These are phyloP conservation scores for Drosophila kohkoa DNA, from an alignment of 1,140 invertebrate species.

Conservation along the genomic window DNA sequence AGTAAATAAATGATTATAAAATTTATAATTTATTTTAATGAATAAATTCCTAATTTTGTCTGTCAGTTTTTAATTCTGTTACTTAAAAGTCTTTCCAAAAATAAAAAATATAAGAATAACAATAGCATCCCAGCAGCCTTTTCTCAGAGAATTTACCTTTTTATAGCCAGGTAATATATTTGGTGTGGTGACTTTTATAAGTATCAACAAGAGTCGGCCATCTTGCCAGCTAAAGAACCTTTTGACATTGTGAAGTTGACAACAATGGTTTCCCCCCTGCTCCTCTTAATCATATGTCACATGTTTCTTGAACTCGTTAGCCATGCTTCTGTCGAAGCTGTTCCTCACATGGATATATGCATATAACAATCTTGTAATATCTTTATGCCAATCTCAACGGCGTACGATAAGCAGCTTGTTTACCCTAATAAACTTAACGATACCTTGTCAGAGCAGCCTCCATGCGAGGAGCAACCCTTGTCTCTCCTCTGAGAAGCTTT, in stretches of 20 bases:
- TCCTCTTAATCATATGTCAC: constrained; percentile 18
- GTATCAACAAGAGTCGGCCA: constrained; percentile 7
- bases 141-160: neutral
- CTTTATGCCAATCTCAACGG: constrained; percentile 40
- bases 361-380: constrained; percentile 39
- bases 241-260: constrained; percentile 15
- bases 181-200: neutral
- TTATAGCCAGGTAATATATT: neutral
- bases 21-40: too few species aligned
- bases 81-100: too few species aligned
- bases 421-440: constrained; percentile 48
- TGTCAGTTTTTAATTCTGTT: too few species aligned
- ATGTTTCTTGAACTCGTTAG: constrained; percentile 2
- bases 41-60: too few species aligned
- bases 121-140: too few species aligned
- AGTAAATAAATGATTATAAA: too few species aligned
- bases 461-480: constrained; percentile 8
- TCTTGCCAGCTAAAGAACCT: constrained; percentile 1
- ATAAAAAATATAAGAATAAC: too few species aligned
- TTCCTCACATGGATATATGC: constrained; percentile 1
- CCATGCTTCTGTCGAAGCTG: neutral
- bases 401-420: constrained; percentile 50
- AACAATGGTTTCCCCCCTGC: constrained; percentile 4
- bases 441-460: constrained; percentile 22
- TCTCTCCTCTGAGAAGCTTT: constrained; percentile 11